A percentile compares a stretch with the other conserved stretches of the same genome.
These are phyloP conservation scores for Buceros bicornis DNA, from an alignment of 2,797 vertebrate genomes.

Conservation along the genomic window DNA sequence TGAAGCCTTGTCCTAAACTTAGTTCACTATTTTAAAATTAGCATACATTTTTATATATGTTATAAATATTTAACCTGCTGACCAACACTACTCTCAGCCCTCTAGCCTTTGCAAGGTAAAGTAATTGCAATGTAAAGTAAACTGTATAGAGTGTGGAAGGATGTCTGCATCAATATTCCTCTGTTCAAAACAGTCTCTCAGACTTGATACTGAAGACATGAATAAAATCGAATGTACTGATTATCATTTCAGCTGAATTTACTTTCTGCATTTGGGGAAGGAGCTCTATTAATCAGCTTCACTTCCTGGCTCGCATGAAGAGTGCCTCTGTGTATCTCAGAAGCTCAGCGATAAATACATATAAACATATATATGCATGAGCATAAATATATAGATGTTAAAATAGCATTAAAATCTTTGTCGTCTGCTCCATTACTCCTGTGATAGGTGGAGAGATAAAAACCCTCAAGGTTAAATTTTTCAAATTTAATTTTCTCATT, in stretches of 20 bases:
- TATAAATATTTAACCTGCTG: conserved; percentile 45
- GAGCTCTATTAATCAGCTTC: conserved; percentile 62
- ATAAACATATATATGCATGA: neutral
- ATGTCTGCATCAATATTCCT: conserved; percentile 24
- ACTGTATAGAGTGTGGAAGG: neutral
- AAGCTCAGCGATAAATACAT: neutral
- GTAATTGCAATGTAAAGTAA: neutral
- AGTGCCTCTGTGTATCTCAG: neutral
- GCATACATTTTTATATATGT: neutral
- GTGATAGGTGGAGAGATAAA: conserved; percentile 11
- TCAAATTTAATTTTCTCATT: neutral
- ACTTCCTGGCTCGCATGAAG: conserved; percentile 8
- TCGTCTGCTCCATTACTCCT: neutral
- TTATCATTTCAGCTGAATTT: conserved; percentile 41
- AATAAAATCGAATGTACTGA: conserved; percentile 51
- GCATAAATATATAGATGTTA: conserved; percentile 7
- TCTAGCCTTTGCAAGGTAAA: neutral
- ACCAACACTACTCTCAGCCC: neutral
- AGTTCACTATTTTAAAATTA: neutral
- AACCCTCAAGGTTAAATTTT: conserved; percentile 19
- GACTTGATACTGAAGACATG: neutral
- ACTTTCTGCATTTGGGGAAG: conserved; percentile 35
- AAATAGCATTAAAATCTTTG: conserved; percentile 31
- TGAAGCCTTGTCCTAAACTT: neutral
- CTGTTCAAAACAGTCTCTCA: neutral